Evolutionary conservation across 2,113 vertebrate genomes (phyloP).

Genomic region (Uria lomvia): DNA sequence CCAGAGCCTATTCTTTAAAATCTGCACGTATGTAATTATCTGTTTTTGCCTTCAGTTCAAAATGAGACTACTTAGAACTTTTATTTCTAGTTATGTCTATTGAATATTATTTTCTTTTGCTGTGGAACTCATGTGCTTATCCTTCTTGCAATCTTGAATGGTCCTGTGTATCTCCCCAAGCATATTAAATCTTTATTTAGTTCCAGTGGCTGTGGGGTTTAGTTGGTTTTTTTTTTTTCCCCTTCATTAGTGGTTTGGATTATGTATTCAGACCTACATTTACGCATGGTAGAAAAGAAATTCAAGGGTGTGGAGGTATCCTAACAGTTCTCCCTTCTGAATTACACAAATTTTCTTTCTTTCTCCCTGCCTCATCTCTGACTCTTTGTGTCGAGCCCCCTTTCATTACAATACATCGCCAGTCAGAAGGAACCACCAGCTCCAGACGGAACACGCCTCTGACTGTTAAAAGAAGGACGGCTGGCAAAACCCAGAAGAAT

Average conservation of each 20-base stretch:
- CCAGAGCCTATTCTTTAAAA: background rate
- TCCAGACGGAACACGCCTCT: background rate
- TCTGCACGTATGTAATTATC: background rate
- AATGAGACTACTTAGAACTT: background rate
- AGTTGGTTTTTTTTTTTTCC: background rate
- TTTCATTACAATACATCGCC: background rate
- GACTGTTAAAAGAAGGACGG: background rate
- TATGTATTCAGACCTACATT: background rate
- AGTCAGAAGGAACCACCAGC: background rate
- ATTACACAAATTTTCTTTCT: background rate
- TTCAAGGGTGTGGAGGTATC: background rate
- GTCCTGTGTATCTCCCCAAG: background rate
- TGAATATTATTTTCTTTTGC: background rate
- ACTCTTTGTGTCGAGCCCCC: background rate
- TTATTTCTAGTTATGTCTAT: accelerated
- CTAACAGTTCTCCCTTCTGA: background rate
- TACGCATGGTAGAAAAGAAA: background rate
- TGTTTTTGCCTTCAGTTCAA: background rate
- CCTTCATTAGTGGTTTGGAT: background rate
- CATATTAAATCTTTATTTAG: background rate
- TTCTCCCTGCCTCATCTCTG: background rate
- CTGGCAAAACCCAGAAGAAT: background rate
- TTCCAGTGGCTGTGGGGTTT: background rate
- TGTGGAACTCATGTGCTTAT: accelerated
- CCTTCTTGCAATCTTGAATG: background rate